phyloP scores from a whole-genome alignment of 2,113 vertebrate genomes.

The Eurypyga helias region DNA sequence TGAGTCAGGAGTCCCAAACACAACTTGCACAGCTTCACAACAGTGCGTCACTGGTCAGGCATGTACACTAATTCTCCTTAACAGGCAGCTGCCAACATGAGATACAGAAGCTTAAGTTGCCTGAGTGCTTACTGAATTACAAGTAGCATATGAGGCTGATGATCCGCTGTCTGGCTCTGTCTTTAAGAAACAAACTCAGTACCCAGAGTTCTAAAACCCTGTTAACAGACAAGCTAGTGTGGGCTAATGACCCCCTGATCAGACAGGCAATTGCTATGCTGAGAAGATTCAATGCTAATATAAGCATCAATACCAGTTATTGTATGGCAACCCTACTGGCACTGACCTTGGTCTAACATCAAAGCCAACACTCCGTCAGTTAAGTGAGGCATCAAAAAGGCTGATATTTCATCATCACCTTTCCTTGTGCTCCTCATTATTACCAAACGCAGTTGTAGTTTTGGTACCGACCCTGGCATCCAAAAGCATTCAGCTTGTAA shows the following conservation, averaged over 20 bases:
- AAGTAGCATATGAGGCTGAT: not conserved
- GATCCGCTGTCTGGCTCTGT: not conserved
- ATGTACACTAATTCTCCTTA: not conserved
- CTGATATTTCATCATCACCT: not conserved
- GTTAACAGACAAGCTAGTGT: not conserved
- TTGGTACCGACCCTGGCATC: not conserved
- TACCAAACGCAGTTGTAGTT: not conserved
- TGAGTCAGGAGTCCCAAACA: not conserved
- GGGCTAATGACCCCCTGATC: not conserved
- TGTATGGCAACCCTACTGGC: not conserved
- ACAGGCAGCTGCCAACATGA: not conserved
- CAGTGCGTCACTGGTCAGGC: rapidly evolving
- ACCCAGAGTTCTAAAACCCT: not conserved
- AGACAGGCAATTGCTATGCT: not conserved
- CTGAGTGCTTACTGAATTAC: not conserved
- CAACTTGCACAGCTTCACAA: not conserved
- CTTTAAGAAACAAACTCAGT: not conserved
- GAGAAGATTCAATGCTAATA: not conserved
- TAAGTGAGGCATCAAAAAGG: not conserved
- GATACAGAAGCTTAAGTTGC: not conserved
- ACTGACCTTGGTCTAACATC: not conserved
- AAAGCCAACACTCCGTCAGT: not conserved
- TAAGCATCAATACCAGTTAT: not conserved
- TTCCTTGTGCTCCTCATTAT: not conserved
- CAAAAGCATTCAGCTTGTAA: not conserved